These are phyloP conservation scores for Meta bourneti DNA, from an alignment of 2,888 invertebrate species.

Conservation along the genomic window DNA sequence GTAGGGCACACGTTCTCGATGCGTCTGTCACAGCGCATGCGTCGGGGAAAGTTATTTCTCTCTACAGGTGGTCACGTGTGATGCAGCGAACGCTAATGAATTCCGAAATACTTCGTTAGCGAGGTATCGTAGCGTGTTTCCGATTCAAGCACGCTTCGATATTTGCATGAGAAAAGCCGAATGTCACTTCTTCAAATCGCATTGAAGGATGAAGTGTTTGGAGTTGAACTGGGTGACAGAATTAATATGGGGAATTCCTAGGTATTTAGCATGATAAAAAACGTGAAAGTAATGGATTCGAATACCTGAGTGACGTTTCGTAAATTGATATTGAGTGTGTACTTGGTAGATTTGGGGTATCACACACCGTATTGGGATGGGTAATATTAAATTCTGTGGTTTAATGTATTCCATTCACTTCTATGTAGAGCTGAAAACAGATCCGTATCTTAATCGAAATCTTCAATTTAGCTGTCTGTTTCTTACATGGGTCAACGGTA, in stretches of 20 bases:
- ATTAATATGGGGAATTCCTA: neutral
- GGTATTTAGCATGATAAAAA: neutral
- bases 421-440: neutral
- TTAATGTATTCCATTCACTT: neutral
- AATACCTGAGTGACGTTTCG: neutral
- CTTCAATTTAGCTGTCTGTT: neutral
- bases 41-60: neutral
- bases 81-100: slow-evolving; percentile 11
- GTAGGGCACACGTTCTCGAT: slow-evolving; percentile 41
- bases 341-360: too few relatives aligned
- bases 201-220: neutral
- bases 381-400: neutral
- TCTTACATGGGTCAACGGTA: neutral
- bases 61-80: slow-evolving; percentile 27
- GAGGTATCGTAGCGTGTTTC: neutral
- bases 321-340: too few relatives aligned
- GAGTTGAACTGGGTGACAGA: neutral
- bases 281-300: neutral
- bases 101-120: slow-evolving; percentile 13
- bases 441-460: neutral
- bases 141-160: neutral
- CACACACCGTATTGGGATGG: neutral
- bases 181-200: neutral
- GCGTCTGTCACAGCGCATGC: neutral
- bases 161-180: slow-evolving; percentile 15